Base-by-base conservation (phyloP, 2,797 vertebrate species). In the Carcharodon carcharias region DNA sequence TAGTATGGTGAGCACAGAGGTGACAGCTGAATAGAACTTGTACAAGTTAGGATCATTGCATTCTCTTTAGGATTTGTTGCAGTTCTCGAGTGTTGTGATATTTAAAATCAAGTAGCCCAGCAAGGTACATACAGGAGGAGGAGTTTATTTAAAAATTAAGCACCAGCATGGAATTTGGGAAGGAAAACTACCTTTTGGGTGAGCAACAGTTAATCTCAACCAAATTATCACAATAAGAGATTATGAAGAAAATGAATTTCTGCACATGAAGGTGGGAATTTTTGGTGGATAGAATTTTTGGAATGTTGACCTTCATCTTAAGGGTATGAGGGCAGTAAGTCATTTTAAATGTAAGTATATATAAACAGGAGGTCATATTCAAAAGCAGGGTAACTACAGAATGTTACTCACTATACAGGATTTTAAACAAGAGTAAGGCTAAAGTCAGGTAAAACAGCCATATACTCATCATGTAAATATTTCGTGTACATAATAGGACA, bases 401-500 rank as follows among this genome's bases (percentile, higher is more conserved):
- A 31, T 58, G 87, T 89, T 56, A 58, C 28, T 85, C 40, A 85
- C 18, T 16, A 58, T 1, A 56, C 1, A 6, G 50, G 28, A 88
- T 88, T 87, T 87, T 54, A 87, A 1, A 54, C 5, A 54, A 6
- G 1, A 50, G 21, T 3, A 54, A 54, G 65, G 0, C 28, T 31
- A 35, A 65, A 73, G 1, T 3, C 77, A 96, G 23, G 95, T 96
- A 56, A 69, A 96, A 58, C 73, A 95, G 85, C 87, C 96, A 26
- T 56, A 92, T 96, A 96, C 96, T 92, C 96, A 96, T 80, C 18
- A 0, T 63, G 88, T 73, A 12, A 92, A 97, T 96, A 96, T 96
- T 87, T 96, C 14, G 97, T 26, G 14, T 14, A 3, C 88, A 35
- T 16, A 5, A 91, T 8, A 82, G 96, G 28, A 96, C 0, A 7